Evolutionary conservation across 2,113 vertebrate species (phyloP), one percentile per base, ranked within the genome.

Genomic region (Pseudolaguvia tuberculata): DNA sequence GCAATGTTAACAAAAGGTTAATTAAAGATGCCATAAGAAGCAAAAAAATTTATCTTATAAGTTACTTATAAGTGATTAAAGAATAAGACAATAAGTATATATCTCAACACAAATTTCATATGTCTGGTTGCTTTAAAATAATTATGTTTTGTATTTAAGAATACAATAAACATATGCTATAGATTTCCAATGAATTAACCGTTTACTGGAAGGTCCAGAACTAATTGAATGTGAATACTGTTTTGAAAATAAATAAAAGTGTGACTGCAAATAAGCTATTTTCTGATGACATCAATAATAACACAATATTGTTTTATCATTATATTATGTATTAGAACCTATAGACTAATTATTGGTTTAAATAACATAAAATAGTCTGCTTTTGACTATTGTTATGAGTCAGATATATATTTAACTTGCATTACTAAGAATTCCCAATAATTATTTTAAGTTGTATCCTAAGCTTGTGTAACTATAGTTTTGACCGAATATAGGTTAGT

Each of bases 1-100:
- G n/a, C n/a, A n/a, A n/a, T n/a, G n/a, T n/a, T n/a, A n/a, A 62
- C 56, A 67, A 70, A 76, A 70, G 70, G 42, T 73, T 78, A 57
- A 69, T 71, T 73, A 50, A 27, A 31, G 74, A 71, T 67, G 67
- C 39, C 5, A 75, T 66, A 74, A 70, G 66, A 75, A 29, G 25
- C 29, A 71, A 75, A 45, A 50, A 42, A 61, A 61, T 35, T 55
- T 29, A 53, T 78, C 59, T 58, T 59, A 66, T 72, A 75, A 63
- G 67, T 17, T 13, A 39, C 31, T 66, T n/a, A n/a, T n/a, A n/a
- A n/a, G n/a, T n/a, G n/a, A n/a, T n/a, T n/a, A n/a, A n/a, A n/a
- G n/a, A n/a, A n/a, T n/a, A n/a, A n/a, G n/a, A n/a, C n/a, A n/a
- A n/a, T n/a, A n/a, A n/a, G 10, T 45, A 63, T 55, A 51, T 15